Conservation (phyloP, 2,113 vertebrate genomes). For the Dicerorhinus sumatrensis region DNA sequence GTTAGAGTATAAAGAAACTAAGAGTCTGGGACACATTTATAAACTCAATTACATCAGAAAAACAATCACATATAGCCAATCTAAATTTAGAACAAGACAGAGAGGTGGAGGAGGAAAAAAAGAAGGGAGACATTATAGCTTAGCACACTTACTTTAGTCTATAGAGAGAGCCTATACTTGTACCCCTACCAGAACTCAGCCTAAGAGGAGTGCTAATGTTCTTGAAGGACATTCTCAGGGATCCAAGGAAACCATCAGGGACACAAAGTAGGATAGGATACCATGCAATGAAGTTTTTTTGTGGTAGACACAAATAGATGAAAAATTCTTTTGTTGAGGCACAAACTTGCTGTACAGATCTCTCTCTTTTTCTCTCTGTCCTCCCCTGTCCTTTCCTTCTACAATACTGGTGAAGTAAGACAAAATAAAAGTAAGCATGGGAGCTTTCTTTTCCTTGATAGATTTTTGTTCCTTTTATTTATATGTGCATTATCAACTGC, state of each 20-base stretch:
- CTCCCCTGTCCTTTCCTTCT: neutral
- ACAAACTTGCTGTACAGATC: neutral
- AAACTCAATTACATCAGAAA: neutral
- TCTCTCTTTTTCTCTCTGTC: neutral
- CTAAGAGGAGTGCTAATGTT: neutral
- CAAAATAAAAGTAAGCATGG: neutral
- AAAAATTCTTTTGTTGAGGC: neutral
- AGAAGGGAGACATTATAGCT: neutral
- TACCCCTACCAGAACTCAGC: rapidly evolving
- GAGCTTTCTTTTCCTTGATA: neutral
- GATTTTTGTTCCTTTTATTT: neutral
- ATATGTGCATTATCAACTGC: neutral
- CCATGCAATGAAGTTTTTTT: neutral
- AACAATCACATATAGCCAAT: neutral
- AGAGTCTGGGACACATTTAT: neutral
- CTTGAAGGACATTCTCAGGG: neutral
- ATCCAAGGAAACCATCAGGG: neutral
- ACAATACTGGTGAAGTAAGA: neutral
- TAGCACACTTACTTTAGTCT: neutral
- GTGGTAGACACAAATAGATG: neutral
- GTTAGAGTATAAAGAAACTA: neutral
- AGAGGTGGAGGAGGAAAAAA: neutral
- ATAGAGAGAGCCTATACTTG: neutral
- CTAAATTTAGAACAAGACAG: neutral
- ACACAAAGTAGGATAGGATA: neutral